phyloP scores from a whole-genome alignment of 2,888 invertebrate genomes.

The Idaea straminata region DNA sequence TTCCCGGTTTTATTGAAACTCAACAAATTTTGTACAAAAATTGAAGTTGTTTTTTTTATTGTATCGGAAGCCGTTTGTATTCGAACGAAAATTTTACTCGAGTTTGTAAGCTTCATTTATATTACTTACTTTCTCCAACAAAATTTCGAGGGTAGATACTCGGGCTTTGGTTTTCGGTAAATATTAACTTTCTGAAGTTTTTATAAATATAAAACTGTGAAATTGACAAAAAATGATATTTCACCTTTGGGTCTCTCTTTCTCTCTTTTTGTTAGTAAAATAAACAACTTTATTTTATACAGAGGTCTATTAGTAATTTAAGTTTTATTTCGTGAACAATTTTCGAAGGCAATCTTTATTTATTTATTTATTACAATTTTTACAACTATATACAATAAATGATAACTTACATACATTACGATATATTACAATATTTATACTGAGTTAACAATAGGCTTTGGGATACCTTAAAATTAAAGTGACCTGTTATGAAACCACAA shows the following conservation, averaged over 20 bases:
- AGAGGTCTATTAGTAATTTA: too few relatives aligned
- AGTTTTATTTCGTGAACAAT: too few relatives aligned
- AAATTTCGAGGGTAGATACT: background rate
- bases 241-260: background rate
- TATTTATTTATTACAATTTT: too few relatives aligned
- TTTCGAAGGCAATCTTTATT: too few relatives aligned
- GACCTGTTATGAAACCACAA: too few relatives aligned
- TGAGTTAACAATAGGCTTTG: too few relatives aligned
- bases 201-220: background rate
- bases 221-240: background rate
- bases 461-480: too few relatives aligned
- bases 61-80: background rate
- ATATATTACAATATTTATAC: too few relatives aligned
- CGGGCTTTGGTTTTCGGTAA: background rate
- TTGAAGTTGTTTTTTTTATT: slow-evolving; percentile 1
- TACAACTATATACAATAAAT: too few relatives aligned
- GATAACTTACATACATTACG: too few relatives aligned
- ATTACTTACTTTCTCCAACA: background rate
- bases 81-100: background rate
- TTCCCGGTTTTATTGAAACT: background rate
- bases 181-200: background rate
- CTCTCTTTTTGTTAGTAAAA: background rate
- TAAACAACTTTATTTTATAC: too few relatives aligned
- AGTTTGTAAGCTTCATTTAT: background rate
- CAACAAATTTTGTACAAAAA: background rate